A percentile compares a stretch with the other conserved stretches of the same genome.
These are phyloP conservation scores for Prunella himalayana DNA, from an alignment of 2,113 vertebrate genomes.

Conservation along the genomic window DNA sequence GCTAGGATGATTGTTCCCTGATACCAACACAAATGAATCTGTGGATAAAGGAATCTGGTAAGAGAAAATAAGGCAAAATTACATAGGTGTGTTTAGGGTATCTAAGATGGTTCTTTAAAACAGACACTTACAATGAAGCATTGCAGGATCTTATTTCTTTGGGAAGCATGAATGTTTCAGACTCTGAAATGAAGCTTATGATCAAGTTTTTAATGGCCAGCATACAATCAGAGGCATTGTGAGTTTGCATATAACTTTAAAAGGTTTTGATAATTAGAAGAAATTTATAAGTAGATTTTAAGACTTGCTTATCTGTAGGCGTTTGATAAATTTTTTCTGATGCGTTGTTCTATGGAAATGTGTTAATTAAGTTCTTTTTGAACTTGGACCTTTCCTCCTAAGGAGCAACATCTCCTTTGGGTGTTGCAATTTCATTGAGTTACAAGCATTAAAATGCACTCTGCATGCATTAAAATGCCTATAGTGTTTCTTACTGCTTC, in stretches of 20 bases:
- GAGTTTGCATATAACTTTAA: not conserved
- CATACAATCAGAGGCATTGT: not conserved
- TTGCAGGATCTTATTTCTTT: not conserved
- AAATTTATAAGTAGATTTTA: not conserved
- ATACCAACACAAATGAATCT: not conserved
- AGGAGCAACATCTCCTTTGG: not conserved
- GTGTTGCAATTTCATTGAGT: not conserved
- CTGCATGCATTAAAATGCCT: not conserved
- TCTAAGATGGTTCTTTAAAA: not conserved
- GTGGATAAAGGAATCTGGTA: not conserved
- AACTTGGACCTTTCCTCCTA: not conserved
- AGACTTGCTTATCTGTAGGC: not conserved
- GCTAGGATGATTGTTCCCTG: not conserved
- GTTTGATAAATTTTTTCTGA: not conserved
- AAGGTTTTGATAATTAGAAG: not conserved
- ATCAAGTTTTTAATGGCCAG: not conserved
- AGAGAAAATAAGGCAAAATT: not conserved
- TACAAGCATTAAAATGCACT: not conserved
- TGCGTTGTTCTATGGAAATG: not conserved
- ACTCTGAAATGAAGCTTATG: not conserved
- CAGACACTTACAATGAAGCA: not conserved
- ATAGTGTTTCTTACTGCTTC: slow-evolving; percentile 16
- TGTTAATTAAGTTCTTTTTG: not conserved
- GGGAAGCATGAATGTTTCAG: not conserved
- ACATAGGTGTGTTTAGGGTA: not conserved